These are phyloP conservation scores for Serranus cabrilla DNA, from an alignment of 2,797 vertebrate species.

Conservation along the genomic window DNA sequence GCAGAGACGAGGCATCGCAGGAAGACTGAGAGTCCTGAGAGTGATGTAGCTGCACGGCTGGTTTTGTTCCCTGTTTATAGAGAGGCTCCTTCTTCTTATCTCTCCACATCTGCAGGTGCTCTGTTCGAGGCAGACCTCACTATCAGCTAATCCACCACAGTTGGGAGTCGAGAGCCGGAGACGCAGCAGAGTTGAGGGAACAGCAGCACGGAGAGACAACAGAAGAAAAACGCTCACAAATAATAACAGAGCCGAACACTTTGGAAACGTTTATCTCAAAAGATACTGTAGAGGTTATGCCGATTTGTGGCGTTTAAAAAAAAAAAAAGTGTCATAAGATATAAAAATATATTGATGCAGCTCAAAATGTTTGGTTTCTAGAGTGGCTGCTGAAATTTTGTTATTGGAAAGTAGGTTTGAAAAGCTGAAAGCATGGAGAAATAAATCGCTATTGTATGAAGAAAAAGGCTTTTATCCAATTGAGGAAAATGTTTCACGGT, in stretches of 20 bases:
- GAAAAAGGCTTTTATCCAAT: conserved; percentile 6
- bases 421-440: background rate
- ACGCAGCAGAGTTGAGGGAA: conserved; percentile 22
- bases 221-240: conserved; percentile 33
- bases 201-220: conserved; percentile 12
- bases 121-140: conserved; percentile 41
- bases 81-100: conserved; percentile 49
- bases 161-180: conserved; percentile 33
- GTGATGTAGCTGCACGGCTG: background rate
- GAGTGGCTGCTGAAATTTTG: background rate
- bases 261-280: conserved; percentile 41
- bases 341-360: background rate
- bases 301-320: conserved; percentile 37
- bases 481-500: background rate
- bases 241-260: conserved; percentile 26
- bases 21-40: conserved; percentile 3
- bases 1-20: background rate
- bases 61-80: conserved; percentile 32
- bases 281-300: conserved; percentile 13
- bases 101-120: conserved; percentile 53
- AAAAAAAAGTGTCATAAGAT: conserved; percentile 26
- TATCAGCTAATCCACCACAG: conserved; percentile 57
- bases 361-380: conserved; percentile 10
- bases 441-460: background rate
- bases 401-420: background rate